phyloP scores from a whole-genome alignment of 2,888 invertebrate species.

The Pseudococcus longispinus region DNA sequence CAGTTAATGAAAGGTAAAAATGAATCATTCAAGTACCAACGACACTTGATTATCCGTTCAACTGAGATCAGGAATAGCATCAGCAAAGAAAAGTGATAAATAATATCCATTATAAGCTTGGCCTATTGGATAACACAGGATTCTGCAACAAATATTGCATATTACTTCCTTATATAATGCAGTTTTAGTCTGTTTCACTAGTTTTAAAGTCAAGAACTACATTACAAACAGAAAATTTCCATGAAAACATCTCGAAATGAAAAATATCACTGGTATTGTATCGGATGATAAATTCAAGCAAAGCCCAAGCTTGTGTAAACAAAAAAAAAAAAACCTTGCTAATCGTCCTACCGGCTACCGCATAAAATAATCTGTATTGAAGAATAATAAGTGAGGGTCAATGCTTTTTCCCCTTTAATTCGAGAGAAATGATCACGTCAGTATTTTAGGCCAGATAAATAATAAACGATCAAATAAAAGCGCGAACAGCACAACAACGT shows the following conservation, averaged over 20 bases:
- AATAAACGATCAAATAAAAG: not conserved
- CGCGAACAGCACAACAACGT: not conserved
- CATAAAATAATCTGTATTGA: too few relatives aligned
- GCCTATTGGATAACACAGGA: conserved; percentile 2
- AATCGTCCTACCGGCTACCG: too few relatives aligned
- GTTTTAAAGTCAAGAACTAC: too few relatives aligned
- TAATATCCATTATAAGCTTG: not conserved
- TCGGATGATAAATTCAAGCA: too few relatives aligned
- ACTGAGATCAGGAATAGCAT: not conserved
- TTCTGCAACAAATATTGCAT: conserved; percentile 27
- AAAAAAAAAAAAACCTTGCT: too few relatives aligned
- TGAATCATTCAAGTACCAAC: not conserved
- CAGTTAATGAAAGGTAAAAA: not conserved
- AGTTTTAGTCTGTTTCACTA: not conserved
- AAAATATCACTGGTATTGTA: too few relatives aligned
- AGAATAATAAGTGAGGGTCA: too few relatives aligned
- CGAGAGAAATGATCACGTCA: not conserved
- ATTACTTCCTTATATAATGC: not conserved
- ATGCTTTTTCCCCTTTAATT: not conserved
- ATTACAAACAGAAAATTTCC: too few relatives aligned
- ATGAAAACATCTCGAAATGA: too few relatives aligned
- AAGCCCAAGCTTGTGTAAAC: too few relatives aligned
- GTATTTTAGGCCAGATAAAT: not conserved
- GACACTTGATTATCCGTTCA: not conserved
- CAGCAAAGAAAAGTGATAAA: not conserved